Evolutionary conservation across 2,797 vertebrate genomes (phyloP).

Genomic region (Gallinago solitaria): DNA sequence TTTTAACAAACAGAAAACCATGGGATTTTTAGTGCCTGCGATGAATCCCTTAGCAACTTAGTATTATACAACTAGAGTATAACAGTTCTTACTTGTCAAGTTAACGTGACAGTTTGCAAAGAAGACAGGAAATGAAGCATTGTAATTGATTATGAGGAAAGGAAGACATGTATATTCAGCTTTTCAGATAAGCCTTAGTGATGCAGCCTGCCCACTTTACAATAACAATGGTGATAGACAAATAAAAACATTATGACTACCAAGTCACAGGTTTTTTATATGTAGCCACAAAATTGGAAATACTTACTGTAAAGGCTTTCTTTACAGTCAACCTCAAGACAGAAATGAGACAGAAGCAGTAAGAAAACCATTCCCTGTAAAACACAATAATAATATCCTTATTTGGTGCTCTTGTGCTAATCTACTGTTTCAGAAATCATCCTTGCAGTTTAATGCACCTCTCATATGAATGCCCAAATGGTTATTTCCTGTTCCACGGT

Average conservation of each 20-base stretch:
- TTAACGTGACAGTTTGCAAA: neutral
- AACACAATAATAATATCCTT: neutral
- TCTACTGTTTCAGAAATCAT: neutral
- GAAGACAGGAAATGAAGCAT: neutral
- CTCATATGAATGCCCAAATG: neutral
- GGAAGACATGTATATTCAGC: neutral
- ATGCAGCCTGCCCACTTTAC: neutral
- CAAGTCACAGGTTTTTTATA: neutral
- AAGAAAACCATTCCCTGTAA: neutral
- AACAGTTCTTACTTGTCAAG: neutral
- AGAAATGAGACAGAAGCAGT: neutral
- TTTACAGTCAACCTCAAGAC: neutral
- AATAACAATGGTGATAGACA: neutral
- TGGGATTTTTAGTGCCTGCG: neutral
- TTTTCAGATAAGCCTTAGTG: neutral
- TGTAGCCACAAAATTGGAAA: neutral
- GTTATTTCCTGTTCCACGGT: neutral
- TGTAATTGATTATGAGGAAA: neutral
- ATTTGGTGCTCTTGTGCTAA: accelerated
- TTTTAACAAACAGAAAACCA: neutral
- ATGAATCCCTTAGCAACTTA: neutral
- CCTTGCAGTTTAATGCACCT: neutral
- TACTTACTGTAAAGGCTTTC: neutral
- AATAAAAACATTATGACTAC: neutral
- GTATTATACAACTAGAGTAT: neutral